Conservation (phyloP, 2,113 vertebrate genomes). For the Xiphias gladius region DNA sequence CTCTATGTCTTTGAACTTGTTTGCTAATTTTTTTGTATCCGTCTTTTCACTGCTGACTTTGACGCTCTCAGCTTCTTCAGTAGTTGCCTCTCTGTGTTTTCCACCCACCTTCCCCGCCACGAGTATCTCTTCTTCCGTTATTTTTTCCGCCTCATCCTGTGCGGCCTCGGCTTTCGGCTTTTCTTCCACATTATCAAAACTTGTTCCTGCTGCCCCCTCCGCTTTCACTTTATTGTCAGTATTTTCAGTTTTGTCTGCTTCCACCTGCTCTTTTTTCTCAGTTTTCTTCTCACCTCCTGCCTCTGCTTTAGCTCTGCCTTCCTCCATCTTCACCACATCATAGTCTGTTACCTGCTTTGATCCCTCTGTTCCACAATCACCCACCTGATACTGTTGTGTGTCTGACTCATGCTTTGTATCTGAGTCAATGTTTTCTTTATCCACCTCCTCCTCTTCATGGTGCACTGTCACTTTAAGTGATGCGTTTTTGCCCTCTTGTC, state of each 20-base stretch:
- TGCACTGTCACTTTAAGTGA: conserved; percentile 76
- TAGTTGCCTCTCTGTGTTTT: conserved; percentile 1
- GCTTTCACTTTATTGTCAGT: conserved; percentile 12
- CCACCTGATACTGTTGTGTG: not conserved
- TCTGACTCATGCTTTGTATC: conserved; percentile 35
- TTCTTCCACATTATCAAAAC: conserved; percentile 11
- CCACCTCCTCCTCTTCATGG: conserved; percentile 29
- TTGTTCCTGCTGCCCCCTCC: not conserved
- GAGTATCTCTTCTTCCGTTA: not conserved
- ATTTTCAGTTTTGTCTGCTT: conserved; percentile 31
- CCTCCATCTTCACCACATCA: conserved; percentile 76
- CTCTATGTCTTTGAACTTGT: conserved; percentile 54
- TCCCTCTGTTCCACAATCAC: conserved; percentile 20
- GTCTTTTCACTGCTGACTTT: conserved; percentile 6
- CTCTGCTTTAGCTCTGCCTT: conserved; percentile 60
- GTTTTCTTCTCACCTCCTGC: not conserved
- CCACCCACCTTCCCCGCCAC: not conserved
- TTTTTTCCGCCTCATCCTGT: conserved; percentile 4
- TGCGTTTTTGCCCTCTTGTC: conserved; percentile 39
- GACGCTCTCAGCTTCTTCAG: not conserved
- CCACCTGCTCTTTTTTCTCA: conserved; percentile 27
- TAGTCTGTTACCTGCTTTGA: conserved; percentile 38
- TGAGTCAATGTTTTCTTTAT: conserved; percentile 24
- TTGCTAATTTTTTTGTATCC: conserved; percentile 21
- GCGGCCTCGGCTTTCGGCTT: not conserved